These are phyloP conservation scores for Buathra laborator DNA, from an alignment of 2,888 invertebrate genomes.

Conservation along the genomic window DNA sequence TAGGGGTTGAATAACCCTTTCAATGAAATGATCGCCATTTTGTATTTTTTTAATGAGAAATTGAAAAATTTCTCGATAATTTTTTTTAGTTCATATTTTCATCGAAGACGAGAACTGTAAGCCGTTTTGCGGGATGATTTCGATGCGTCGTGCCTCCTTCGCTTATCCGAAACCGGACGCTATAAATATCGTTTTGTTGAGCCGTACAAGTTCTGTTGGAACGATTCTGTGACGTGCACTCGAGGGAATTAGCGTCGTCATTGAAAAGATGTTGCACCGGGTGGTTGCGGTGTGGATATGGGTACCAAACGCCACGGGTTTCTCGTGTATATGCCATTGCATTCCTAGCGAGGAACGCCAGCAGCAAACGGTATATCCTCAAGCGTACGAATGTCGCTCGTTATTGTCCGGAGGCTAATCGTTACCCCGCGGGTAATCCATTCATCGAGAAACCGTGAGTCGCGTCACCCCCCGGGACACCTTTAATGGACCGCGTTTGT, in stretches of 20 bases:
- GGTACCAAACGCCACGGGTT: background rate
- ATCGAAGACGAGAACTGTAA: background rate
- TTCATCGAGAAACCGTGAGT: slow-evolving; percentile 60
- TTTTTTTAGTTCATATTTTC: background rate
- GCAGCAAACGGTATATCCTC: slow-evolving; percentile 19
- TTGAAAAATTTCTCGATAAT: no score
- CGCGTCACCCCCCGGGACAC: slow-evolving; percentile 62
- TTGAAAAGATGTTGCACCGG: slow-evolving; percentile 47
- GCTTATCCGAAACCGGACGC: background rate
- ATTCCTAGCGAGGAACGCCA: background rate
- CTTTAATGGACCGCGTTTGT: slow-evolving; percentile 70
- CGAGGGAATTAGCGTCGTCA: slow-evolving; percentile 70
- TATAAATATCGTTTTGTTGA: slow-evolving; percentile 16
- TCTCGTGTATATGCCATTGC: slow-evolving; percentile 11
- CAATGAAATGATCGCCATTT: no score
- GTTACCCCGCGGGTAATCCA: slow-evolving; percentile 70
- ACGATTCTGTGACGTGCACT: slow-evolving; percentile 39
- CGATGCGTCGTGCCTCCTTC: background rate
- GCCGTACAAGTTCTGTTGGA: slow-evolving; percentile 2
- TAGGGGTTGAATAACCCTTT: no score
- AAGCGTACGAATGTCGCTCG: slow-evolving; percentile 61
- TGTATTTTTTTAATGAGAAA: no score
- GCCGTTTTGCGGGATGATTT: background rate
- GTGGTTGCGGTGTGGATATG: slow-evolving; percentile 7
- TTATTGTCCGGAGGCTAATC: slow-evolving; percentile 70